Base-by-base conservation (phyloP, 2,113 vertebrate genomes). In the Leucopsar rothschildi region DNA sequence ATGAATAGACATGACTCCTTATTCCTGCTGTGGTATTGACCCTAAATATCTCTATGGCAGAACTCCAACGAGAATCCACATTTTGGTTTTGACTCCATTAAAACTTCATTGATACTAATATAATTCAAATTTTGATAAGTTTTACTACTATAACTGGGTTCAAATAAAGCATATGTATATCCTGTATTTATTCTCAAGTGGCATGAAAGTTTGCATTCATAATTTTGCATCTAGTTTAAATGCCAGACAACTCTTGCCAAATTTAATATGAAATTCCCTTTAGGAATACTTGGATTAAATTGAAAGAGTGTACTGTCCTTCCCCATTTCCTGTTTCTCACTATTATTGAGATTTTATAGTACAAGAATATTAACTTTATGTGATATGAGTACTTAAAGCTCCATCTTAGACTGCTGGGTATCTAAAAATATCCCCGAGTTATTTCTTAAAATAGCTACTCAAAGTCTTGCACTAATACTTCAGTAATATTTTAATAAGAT, bases 341-440 rank as follows among this genome's bases (percentile, higher is more conserved):
- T 49, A n/a, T 39, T 87, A 57, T 29, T 37, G 60, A 61, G 57
- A 77, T 59, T 68, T 83, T 70, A 45, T 49, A 82, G 49, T 40
- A 69, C 20, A n/a, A 71, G 52, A 93, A 52, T 42, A 75, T 85
- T 82, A 86, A 59, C 27, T 76, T 94, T 53, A 60, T 27, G 39
- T 79, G 25, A 60, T 55, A 68, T 0, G 23, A 81, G 59, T 69
- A 90, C 69, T 83, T 75, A 81, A 82, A 91, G 40, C 28, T 63
- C n/a, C 40, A 86, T 7, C 15, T 63, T 60, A 44, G 68, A 82
- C 81, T 42, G 39, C 16, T 56, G 47, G 7, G 2, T 40, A 40
- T 75, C 72, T 78, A 86, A 95, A 96, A 95, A 88, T 83, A 86
- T 49, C 28, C 50, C n/a, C 37, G 37, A 56, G 49, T 56, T 90